These are phyloP conservation scores for Erythrocercus mccallii DNA, from an alignment of 2,113 vertebrate genomes.

Conservation along the genomic window DNA sequence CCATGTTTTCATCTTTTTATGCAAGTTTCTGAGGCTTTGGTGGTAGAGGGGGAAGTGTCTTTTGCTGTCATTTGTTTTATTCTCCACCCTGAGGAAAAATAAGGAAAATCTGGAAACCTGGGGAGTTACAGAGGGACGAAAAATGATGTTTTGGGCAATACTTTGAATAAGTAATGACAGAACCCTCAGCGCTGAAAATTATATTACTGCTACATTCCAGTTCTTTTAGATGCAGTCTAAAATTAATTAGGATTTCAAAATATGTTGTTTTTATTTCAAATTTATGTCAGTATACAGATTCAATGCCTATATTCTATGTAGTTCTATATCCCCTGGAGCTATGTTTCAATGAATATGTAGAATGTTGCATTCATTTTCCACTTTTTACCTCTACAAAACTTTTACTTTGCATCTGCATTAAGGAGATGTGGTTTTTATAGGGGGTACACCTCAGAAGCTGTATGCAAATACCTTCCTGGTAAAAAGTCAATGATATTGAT, in stretches of 20 bases:
- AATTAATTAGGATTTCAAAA: neutral
- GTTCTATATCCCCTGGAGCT: neutral
- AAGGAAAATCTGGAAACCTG: neutral
- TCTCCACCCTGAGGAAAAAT: neutral
- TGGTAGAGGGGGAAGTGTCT: neutral
- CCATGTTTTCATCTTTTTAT: neutral
- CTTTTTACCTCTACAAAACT: neutral
- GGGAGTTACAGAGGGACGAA: neutral
- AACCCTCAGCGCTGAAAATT: neutral
- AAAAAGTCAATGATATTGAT: conserved; percentile 1
- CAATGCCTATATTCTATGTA: neutral
- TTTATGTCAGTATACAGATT: neutral
- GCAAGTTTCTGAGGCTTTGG: neutral
- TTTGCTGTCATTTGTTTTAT: neutral
- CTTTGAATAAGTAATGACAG: neutral
- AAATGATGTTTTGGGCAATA: neutral
- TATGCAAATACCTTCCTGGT: neutral
- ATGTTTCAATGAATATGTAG: neutral
- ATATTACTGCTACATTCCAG: neutral
- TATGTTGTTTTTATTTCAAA: neutral
- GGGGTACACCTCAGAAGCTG: neutral
- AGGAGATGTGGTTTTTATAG: neutral
- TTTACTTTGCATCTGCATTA: neutral
- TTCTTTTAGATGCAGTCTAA: neutral
- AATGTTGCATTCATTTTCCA: neutral